Conservation (phyloP, 2,888 invertebrate genomes). For the Xanthia togata region DNA sequence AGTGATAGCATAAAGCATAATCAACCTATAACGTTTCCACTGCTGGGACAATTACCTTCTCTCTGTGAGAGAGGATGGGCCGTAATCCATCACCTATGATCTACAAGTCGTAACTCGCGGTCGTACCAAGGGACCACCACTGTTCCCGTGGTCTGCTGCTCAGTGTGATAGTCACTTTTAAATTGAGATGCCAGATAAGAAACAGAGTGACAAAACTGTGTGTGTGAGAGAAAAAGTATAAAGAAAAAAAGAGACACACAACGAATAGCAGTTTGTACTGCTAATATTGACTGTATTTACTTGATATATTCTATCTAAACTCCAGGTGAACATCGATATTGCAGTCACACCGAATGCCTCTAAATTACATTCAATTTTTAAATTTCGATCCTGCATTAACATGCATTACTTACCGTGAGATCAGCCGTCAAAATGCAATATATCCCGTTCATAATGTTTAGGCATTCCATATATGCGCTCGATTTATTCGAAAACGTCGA, state of each 20-base stretch:
- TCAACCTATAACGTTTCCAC: too few relatives aligned
- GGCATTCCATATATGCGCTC: slow-evolving; percentile 11
- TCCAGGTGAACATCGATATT: not conserved
- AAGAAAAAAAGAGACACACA: not conserved
- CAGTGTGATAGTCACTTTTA: too few relatives aligned
- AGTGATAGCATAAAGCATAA: too few relatives aligned
- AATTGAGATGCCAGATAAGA: too few relatives aligned
- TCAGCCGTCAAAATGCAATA: slow-evolving; percentile 16
- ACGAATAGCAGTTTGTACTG: not conserved
- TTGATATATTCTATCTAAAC: not conserved
- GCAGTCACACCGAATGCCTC: not conserved
- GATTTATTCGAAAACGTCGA: slow-evolving; percentile 27
- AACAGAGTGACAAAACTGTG: too few relatives aligned
- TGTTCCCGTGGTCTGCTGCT: too few relatives aligned
- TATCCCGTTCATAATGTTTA: not conserved
- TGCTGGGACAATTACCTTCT: too few relatives aligned
- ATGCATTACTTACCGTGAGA: not conserved
- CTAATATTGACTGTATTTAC: not conserved
- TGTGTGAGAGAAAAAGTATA: too few relatives aligned
- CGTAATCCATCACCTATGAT: too few relatives aligned
- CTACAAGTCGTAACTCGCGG: too few relatives aligned
- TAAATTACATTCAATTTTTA: not conserved
- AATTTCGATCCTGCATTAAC: not conserved
- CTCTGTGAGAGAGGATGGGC: too few relatives aligned
- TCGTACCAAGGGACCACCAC: too few relatives aligned